phyloP scores from a whole-genome alignment of 1,140 invertebrate species.

The Drosophila ambigua region DNA sequence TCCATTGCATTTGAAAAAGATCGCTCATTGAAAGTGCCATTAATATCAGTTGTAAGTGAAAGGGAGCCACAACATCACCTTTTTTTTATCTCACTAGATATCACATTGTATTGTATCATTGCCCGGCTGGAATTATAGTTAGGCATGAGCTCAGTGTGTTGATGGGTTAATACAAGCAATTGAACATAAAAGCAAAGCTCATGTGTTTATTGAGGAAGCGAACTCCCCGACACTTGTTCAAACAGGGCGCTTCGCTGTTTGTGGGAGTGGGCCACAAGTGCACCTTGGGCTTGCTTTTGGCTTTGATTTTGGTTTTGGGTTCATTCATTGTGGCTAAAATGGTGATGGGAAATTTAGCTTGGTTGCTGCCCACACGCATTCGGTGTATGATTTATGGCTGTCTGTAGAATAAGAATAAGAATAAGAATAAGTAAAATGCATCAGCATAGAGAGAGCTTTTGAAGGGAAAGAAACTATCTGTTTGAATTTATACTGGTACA shows the following conservation, averaged over 20 bases:
- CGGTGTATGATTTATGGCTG: no score
- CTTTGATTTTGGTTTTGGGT: slow-evolving; percentile 1
- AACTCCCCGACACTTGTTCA: slow-evolving; percentile 43
- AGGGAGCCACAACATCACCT: slow-evolving; percentile 43
- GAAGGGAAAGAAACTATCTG: no score
- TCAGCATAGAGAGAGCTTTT: no score
- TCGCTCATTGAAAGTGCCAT: slow-evolving; percentile 26
- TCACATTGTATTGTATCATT: slow-evolving; percentile 25
- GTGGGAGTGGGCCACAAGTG: slow-evolving; percentile 40
- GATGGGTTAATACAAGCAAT: slow-evolving; percentile 66
- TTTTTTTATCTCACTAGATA: slow-evolving; percentile 4
- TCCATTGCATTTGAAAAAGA: slow-evolving; percentile 21
- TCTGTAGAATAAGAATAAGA: no score
- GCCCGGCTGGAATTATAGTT: slow-evolving; percentile 43
- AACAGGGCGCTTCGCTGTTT: slow-evolving; percentile 45
- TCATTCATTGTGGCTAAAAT: slow-evolving; percentile 1
- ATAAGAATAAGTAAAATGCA: no score
- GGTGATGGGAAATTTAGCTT: slow-evolving; percentile 15
- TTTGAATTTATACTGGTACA: no score
- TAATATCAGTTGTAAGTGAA: slow-evolving; percentile 59
- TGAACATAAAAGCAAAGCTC: slow-evolving; percentile 56
- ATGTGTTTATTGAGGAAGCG: slow-evolving; percentile 51
- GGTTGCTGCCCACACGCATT: no score
- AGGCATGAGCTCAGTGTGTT: slow-evolving; percentile 67
- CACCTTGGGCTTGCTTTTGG: slow-evolving; percentile 41